Base-by-base conservation (phyloP, 2,888 invertebrate species). In the Latrodectus hesperus region DNA sequence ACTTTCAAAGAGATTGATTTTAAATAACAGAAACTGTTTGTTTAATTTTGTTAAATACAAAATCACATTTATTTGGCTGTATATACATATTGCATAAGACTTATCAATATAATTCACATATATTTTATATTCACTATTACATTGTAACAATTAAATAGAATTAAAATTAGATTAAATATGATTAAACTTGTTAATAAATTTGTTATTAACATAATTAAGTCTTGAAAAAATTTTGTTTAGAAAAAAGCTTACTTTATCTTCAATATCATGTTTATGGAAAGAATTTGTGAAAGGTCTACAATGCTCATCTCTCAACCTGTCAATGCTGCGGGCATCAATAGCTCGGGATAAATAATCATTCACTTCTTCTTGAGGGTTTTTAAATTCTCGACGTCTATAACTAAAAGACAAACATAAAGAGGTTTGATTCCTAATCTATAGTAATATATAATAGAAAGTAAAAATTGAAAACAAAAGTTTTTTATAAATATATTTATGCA, bases 311-410 rank as follows among this genome's bases (percentile, higher is more conserved):
- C 97, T 94, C 80, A 98, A 94, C 78, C 96, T 95, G 93, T 98
- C 98, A 84, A 98, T 97, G 92, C 97, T 97, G 80, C 98, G 94
- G 1, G 98, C 98, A 92, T 98, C 98, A 90, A 99, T 99, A 16
- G 98, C 98, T 90, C 97, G 95, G 94, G 97, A 96, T 90, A 99
- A 94, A 92, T 99, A 99, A 91, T 99, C 99, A 92, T 99, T 98
- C 38, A 98, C 97, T 93, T 98, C 98, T 90, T 97, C 97, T 91
- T 97, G 97, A 0, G 96, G 96, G 92, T 96, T 91, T 90, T 92
- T 84, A 53, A 80, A 88, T 67, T 88, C 88, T 92, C 17, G 85
- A 84, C 70, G 91, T 91, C 74, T 72, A n/a, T 88, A 84, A 11
- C 84, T 82, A n/a, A 49, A 84, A 49, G 51, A 79, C 10, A 38